These are phyloP conservation scores for Leptogaster cylindrica DNA, from an alignment of 2,888 invertebrate species.

Conservation along the genomic window DNA sequence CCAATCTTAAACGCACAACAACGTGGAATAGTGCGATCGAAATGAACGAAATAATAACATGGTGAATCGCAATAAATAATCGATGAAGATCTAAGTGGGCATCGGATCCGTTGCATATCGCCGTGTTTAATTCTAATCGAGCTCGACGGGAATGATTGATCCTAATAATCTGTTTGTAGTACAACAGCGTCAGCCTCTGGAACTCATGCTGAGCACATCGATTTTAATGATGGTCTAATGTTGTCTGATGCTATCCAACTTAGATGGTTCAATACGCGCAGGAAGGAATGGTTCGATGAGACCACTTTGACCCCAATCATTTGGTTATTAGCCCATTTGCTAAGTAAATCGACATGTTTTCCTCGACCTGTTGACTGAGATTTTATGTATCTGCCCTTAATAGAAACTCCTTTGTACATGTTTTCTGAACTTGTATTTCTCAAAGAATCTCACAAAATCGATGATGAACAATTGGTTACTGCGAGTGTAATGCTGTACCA, in stretches of 20 bases:
- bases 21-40: background rate
- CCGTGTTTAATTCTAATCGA: conserved; percentile 15
- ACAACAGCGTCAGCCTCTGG: background rate
- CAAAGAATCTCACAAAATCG: too few relatives aligned
- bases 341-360: background rate
- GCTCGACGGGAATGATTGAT: conserved; percentile 1
- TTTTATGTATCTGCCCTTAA: too few relatives aligned
- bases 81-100: conserved; percentile 8
- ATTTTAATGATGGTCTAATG: conserved; percentile 25
- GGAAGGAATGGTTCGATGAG: background rate
- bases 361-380: conserved; percentile 16
- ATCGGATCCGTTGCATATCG: conserved; percentile 4
- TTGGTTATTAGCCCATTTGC: conserved; percentile 26
- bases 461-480: too few relatives aligned
- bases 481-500: too few relatives aligned
- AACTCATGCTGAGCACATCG: conserved; percentile 26
- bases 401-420: too few relatives aligned
- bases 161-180: conserved; percentile 25
- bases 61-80: conserved; percentile 29
- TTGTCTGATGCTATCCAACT: background rate
- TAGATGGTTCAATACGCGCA: background rate
- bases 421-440: too few relatives aligned
- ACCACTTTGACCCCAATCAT: conserved; percentile 27
- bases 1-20: too few relatives aligned
- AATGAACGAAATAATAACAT: conserved; percentile 24